Evolutionary conservation across 2,113 vertebrate genomes (phyloP).

Genomic region (Raja brachyura): DNA sequence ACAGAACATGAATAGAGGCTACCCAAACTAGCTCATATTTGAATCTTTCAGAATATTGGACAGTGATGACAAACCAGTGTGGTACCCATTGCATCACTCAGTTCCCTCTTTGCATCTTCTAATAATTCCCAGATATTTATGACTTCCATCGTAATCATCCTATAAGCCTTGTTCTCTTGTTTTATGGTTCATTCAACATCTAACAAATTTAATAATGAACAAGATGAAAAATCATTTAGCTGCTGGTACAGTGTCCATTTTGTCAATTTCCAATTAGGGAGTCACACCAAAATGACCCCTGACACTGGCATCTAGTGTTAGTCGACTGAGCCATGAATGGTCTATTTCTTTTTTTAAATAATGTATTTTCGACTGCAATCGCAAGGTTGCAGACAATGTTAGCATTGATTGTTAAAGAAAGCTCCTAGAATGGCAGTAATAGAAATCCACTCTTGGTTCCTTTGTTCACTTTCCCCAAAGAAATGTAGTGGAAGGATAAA

Average conservation of each 20-base stretch:
- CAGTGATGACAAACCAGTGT: background rate
- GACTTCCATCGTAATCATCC: background rate
- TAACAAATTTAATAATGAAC: background rate
- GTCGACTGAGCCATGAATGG: background rate
- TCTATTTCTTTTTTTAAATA: background rate
- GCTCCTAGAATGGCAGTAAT: background rate
- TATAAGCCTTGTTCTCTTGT: background rate
- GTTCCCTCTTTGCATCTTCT: background rate
- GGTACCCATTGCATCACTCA: background rate
- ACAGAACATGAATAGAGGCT: background rate
- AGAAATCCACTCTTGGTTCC: background rate
- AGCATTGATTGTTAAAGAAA: background rate
- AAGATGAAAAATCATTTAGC: background rate
- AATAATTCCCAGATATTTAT: background rate
- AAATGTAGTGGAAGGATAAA: background rate
- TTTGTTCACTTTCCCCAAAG: background rate
- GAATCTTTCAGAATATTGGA: background rate
- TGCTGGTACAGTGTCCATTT: conserved; percentile 22
- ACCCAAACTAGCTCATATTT: background rate
- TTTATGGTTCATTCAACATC: background rate
- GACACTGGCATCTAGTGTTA: conserved; percentile 33
- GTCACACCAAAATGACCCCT: conserved; percentile 6
- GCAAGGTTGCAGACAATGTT: too few species aligned
- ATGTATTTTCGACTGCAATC: too few species aligned
- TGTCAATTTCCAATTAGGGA: conserved; percentile 7